Base-by-base conservation (phyloP, 2,797 vertebrate species). In the Rhadinocentrus ornatus region DNA sequence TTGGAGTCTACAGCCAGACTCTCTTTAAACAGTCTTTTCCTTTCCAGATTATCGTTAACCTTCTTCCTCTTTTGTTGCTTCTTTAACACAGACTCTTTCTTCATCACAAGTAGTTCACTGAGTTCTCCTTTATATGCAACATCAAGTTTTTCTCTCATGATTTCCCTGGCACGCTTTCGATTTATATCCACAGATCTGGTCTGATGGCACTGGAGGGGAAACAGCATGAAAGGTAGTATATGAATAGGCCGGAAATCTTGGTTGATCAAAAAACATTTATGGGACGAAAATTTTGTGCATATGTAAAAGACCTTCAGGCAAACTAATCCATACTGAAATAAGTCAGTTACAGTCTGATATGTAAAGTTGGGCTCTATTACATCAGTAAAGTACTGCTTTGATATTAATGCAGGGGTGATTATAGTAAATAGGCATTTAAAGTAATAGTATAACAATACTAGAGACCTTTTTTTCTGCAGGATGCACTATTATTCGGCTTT, bases 181-280 rank as follows among this genome's bases (percentile, higher is more conserved):
- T 99, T 99, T 39, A 84, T 87, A 34, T 97, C 96, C 59, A 95
- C 84, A 3, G 97, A 99, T 87, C 98, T 93, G 6, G 97, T 99
- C 88, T 99, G 96, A 83, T 99, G 98, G 77, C 98, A 99, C 98
- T 99, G 91, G 16, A 83, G 79, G 44, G 1, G 27, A 37, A 32
- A 50, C 6, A 48, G 20, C 48, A 73, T 16, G 10, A 41, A 11
- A 69, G 12, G 32, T 2, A 76, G 55, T 0, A 66, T 0, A 66
- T 50, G 39, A 16, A 68, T 29, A 6, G 10, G 63, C 6, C 32
- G 15, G 20, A 64, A 71, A 48, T 27, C 32, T 29, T 26, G 26
- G 6, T 39, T 60, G 12, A 46, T 46, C 5, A 46, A 46, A 20
- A 46, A 20, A n/a, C 6, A 46, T 46, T 44, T 18, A 4, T 16